Percentiles rank a stretch among this genome's conserved stretches.
These are phyloP conservation scores for Chascanopsetta lugubris DNA, from an alignment of 2,113 vertebrate genomes.

Conservation along the genomic window DNA sequence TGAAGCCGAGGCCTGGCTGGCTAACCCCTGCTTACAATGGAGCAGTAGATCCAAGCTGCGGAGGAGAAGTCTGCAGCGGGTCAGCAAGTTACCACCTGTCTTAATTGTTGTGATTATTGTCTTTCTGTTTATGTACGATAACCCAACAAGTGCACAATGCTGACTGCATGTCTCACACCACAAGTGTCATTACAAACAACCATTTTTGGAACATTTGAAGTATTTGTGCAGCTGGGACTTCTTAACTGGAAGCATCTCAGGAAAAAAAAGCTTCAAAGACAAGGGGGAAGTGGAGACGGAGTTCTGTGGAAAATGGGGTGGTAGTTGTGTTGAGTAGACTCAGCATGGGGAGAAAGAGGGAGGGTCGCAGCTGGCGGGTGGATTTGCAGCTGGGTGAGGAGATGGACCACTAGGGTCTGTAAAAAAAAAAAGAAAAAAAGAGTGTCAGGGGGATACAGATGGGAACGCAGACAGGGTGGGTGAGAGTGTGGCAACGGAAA, in stretches of 20 bases:
- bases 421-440: slow-evolving; percentile 34
- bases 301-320: slow-evolving; percentile 66
- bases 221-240: slow-evolving; percentile 72
- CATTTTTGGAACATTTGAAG: slow-evolving; percentile 44
- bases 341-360: slow-evolving; percentile 22
- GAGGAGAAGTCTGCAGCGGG: too few relatives aligned
- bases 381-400: slow-evolving; percentile 27
- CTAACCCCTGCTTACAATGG: too few relatives aligned
- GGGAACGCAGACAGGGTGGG: slow-evolving; percentile 39
- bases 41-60: too few relatives aligned
- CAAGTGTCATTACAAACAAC: too few relatives aligned
- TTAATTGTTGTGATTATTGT: too few relatives aligned
- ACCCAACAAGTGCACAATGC: too few relatives aligned
- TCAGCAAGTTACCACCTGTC: too few relatives aligned
- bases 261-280: slow-evolving; percentile 47
- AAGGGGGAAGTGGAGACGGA: slow-evolving; percentile 34
- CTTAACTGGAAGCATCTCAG: slow-evolving; percentile 50
- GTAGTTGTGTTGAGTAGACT: slow-evolving; percentile 52
- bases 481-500: slow-evolving; percentile 46
- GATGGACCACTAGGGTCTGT: slow-evolving; percentile 32
- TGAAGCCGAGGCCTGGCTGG: too few relatives aligned
- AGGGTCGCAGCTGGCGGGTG: slow-evolving; percentile 32
- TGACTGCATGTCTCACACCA: too few relatives aligned
- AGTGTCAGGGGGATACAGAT: slow-evolving; percentile 33
- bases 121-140: too few relatives aligned